phyloP scores from a whole-genome alignment of 2,888 invertebrate species.

The Carpatolechia fugitivella region DNA sequence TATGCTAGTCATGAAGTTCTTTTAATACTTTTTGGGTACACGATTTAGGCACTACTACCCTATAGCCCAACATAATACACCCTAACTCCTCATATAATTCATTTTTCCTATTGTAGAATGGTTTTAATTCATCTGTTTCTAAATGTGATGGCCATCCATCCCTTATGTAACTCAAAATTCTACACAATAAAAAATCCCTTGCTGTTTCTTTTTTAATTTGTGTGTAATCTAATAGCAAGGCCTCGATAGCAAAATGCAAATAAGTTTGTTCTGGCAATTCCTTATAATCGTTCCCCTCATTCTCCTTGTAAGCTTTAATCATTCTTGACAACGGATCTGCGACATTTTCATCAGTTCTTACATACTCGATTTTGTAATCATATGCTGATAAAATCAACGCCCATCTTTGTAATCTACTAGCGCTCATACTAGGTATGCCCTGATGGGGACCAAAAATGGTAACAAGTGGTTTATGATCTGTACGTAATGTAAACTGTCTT shows the following conservation, averaged over 20 bases:
- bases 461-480: conserved; percentile 14
- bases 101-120: conserved; percentile 6
- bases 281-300: background rate
- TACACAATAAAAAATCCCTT: background rate
- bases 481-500: background rate
- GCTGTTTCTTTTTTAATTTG: background rate
- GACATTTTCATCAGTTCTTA: background rate
- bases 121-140: conserved; percentile 7
- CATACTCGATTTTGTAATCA: conserved; percentile 13
- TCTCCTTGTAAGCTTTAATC: background rate
- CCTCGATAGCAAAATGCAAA: conserved; percentile 8
- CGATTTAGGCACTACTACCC: no score
- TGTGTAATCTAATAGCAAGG: background rate
- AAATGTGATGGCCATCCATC: conserved; percentile 4
- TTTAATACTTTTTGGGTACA: no score
- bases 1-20: no score
- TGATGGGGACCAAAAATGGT: conserved; percentile 11
- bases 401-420: conserved; percentile 20
- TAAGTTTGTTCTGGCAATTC: conserved; percentile 6
- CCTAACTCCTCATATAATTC: no score
- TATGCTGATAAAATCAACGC: conserved; percentile 16
- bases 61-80: no score
- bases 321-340: conserved; percentile 7
- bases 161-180: conserved; percentile 1
- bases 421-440: conserved; percentile 9